phyloP scores from a whole-genome alignment of 2,888 invertebrate species.

The Cosmia trapezina region DNA sequence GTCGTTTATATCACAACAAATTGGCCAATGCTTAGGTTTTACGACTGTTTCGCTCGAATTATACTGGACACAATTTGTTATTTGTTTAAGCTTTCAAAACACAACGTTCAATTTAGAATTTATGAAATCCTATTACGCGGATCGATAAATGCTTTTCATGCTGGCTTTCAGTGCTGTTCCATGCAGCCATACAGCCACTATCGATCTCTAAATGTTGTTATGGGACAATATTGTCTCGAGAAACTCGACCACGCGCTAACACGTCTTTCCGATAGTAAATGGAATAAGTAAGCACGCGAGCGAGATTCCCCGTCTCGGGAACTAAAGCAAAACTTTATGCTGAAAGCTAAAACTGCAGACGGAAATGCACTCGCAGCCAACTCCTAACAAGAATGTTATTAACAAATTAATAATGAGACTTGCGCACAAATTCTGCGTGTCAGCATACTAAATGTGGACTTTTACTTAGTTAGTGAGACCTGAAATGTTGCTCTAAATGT shows the following conservation, averaged over 20 bases:
- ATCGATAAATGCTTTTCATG: conserved; percentile 60
- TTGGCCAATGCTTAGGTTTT: conserved; percentile 55
- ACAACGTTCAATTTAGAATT: conserved; percentile 57
- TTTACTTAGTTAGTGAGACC: conserved; percentile 45
- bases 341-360: conserved; percentile 72
- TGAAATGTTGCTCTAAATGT: conserved; percentile 59
- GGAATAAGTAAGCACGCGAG: conserved; percentile 70
- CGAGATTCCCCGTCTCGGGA: conserved; percentile 66
- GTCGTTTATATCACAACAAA: conserved; percentile 51
- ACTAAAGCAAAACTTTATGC: conserved; percentile 72
- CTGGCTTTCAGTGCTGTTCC: conserved; percentile 29
- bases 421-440: conserved; percentile 57
- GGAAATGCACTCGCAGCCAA: conserved; percentile 68
- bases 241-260: conserved; percentile 65
- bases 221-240: conserved; percentile 62
- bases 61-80: conserved; percentile 50
- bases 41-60: conserved; percentile 55
- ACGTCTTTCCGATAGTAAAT: conserved; percentile 66
- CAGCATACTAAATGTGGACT: conserved; percentile 58
- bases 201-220: conserved; percentile 50
- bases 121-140: conserved; percentile 59
- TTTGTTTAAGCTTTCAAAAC: conserved; percentile 51
- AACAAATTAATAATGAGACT: conserved; percentile 66
- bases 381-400: conserved; percentile 67
- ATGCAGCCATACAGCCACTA: conserved; percentile 32